These are phyloP conservation scores for Atlantisia rogersi DNA, from an alignment of 2,113 vertebrate genomes.

Conservation along the genomic window DNA sequence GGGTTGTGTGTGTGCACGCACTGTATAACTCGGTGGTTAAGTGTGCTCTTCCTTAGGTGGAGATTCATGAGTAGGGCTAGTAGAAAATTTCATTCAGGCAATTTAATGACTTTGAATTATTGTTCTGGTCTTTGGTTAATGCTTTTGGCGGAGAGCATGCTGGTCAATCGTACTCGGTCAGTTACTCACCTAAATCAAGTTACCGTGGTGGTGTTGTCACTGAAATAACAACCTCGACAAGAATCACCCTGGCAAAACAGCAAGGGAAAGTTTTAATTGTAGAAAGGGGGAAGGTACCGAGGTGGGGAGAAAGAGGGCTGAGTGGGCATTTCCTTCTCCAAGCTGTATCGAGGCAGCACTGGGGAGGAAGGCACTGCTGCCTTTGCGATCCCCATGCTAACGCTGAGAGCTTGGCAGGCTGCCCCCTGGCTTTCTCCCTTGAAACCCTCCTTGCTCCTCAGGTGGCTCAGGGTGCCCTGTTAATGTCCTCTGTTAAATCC, in stretches of 20 bases:
- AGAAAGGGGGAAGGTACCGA: background rate
- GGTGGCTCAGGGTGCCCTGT: background rate
- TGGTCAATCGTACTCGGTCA: background rate
- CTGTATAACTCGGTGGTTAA: background rate
- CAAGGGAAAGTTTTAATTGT: background rate
- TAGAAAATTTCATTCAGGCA: conserved; percentile 6
- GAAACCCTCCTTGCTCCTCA: background rate
- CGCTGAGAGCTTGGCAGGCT: background rate
- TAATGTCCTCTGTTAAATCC: background rate
- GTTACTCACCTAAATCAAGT: conserved; percentile 31
- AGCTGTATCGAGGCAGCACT: accelerated
- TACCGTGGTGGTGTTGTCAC: background rate
- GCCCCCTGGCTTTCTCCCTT: background rate
- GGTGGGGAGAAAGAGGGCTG: background rate
- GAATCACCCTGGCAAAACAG: background rate
- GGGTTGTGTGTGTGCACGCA: background rate
- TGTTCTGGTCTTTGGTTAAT: conserved; percentile 38
- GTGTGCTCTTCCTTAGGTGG: background rate
- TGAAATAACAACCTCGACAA: background rate
- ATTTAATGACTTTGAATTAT: conserved; percentile 43
- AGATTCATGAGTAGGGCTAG: background rate
- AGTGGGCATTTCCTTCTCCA: background rate
- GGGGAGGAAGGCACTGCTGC: background rate
- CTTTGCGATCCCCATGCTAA: background rate
- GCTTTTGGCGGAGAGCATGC: background rate